Evolutionary conservation across 2,797 vertebrate genomes (phyloP).

Genomic region (Pangasius larnaudii): DNA sequence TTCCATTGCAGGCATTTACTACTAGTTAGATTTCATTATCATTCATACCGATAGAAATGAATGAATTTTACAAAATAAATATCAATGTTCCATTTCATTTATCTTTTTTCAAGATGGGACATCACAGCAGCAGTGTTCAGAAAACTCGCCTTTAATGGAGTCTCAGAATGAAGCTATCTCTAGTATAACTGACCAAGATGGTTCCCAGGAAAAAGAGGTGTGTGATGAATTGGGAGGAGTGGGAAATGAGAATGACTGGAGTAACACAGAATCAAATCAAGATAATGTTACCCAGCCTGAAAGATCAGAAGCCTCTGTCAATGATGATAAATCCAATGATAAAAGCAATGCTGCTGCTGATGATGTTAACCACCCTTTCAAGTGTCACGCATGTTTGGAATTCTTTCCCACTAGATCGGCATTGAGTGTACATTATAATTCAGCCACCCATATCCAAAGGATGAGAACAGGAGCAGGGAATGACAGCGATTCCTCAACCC

Average conservation of each 20-base stretch:
- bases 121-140: constrained; percentile 65
- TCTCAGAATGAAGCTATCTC: constrained; percentile 65
- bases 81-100: not conserved
- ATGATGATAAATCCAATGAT: constrained; percentile 64
- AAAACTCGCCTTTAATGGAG: constrained; percentile 67
- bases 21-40: not conserved
- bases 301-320: constrained; percentile 66
- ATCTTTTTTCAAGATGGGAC: constrained; percentile 66
- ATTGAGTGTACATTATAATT: constrained; percentile 89
- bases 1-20: not conserved
- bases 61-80: not conserved
- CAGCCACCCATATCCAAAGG: constrained; percentile 87
- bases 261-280: constrained; percentile 64
- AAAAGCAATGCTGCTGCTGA: constrained; percentile 68
- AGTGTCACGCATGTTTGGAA: constrained; percentile 88
- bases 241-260: constrained; percentile 64
- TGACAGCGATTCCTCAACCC: constrained; percentile 64
- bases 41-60: not conserved
- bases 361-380: constrained; percentile 78
- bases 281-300: constrained; percentile 64
- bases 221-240: constrained; percentile 68
- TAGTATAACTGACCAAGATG: constrained; percentile 54
- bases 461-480: constrained; percentile 83
- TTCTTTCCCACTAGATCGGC: constrained; percentile 87
- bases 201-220: constrained; percentile 61